These are phyloP conservation scores for Dysidea cf. avara DNA, from an alignment of 37 sponge, comb jelly and placozoan species.

Conservation along the genomic window DNA sequence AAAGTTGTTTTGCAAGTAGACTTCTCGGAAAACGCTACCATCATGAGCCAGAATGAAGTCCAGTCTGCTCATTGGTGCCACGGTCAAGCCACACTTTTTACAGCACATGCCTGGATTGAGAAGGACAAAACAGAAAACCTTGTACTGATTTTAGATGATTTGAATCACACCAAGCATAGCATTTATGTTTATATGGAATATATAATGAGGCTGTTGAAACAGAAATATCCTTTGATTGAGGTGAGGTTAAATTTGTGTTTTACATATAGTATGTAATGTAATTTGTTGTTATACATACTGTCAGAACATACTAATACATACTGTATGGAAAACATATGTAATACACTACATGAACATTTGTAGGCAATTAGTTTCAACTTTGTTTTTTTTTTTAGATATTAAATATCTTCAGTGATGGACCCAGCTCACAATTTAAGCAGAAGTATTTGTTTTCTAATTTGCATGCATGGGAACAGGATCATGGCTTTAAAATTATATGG, in stretches of 20 bases:
- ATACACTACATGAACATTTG: too few species aligned
- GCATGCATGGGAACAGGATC: conserved; percentile 33
- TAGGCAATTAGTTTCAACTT: too few species aligned
- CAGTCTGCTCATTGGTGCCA: conserved; percentile 40
- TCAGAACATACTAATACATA: too few species aligned
- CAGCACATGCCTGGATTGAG: conserved; percentile 43
- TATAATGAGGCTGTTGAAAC: conserved; percentile 19
- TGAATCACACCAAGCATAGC: conserved; percentile 36
- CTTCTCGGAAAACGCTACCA: conserved; percentile 46
- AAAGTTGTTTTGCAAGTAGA: conserved; percentile 38
- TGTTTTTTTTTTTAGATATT: too few species aligned
- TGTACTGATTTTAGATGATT: conserved; percentile 41
- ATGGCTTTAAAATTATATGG: conserved; percentile 14
- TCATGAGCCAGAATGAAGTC: conserved; percentile 20
- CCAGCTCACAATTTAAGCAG: conserved; percentile 46
- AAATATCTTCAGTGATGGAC: conserved; percentile 40
- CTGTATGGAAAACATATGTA: too few species aligned
- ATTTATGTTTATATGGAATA: conserved; percentile 35
- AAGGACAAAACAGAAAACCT: conserved; percentile 2
- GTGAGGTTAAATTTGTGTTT: too few species aligned
- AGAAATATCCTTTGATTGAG: conserved; percentile 22
- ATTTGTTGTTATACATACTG: too few species aligned
- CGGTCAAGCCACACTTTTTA: conserved; percentile 35
- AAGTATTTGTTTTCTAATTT: conserved; percentile 38
- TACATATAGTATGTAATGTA: too few species aligned